These are phyloP conservation scores for Mormoops blainvillei DNA, from an alignment of 2,113 vertebrate species.

Conservation along the genomic window DNA sequence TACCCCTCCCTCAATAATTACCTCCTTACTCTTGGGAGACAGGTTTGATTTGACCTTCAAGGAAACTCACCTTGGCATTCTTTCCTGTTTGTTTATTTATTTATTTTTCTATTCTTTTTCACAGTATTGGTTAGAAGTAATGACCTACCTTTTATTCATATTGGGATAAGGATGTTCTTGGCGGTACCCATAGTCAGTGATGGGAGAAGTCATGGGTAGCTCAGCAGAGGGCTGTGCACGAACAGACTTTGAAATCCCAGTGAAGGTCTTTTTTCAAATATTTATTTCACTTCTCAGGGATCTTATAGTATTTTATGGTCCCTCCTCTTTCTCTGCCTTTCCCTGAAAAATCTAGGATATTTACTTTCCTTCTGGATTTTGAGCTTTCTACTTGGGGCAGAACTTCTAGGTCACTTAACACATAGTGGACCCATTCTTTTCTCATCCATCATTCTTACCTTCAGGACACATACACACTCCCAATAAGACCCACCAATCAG, in stretches of 20 bases:
- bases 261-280: neutral
- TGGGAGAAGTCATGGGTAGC: neutral
- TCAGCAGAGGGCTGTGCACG: neutral
- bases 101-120: neutral
- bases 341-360: neutral
- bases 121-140: neutral
- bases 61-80: neutral
- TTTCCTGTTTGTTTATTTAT: neutral
- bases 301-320: neutral
- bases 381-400: neutral
- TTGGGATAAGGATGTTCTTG: neutral
- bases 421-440: neutral
- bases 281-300: neutral
- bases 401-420: neutral
- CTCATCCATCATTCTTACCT: neutral
- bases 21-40: neutral
- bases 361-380: neutral
- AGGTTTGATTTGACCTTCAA: conserved; percentile 6
- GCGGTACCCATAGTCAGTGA: neutral
- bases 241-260: neutral
- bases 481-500: neutral
- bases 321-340: neutral
- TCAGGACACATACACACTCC: neutral
- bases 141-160: neutral
- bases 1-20: neutral